Conservation (phyloP, 2,888 invertebrate genomes). For the Eilema griseolum region DNA sequence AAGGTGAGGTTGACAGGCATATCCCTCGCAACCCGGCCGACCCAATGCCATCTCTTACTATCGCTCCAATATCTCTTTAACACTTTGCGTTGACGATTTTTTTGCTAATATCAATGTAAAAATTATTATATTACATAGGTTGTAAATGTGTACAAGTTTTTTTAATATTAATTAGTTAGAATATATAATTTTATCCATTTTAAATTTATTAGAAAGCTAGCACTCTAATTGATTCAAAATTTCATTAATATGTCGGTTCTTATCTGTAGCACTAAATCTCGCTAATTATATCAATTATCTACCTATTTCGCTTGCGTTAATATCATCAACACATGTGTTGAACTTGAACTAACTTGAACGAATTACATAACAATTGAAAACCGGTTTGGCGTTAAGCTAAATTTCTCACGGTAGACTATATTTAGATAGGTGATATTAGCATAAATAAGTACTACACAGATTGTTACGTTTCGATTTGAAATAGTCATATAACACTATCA, state of each 20-base stretch:
- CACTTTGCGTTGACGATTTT: no score
- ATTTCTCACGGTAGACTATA: constrained; percentile 8
- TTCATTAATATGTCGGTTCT: neutral
- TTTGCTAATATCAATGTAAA: no score
- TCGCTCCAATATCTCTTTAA: no score
- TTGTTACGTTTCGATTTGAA: neutral
- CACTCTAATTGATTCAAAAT: neutral
- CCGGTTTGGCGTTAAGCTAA: neutral
- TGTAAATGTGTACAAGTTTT: no score
- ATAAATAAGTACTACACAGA: neutral
- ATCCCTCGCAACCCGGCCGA: no score
- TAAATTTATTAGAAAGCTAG: no score
- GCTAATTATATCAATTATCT: neutral
- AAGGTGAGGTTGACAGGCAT: no score
- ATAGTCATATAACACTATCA: neutral
- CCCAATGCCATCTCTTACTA: no score
- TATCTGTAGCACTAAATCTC: neutral
- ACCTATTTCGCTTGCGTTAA: neutral
- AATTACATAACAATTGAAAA: constrained; percentile 11
- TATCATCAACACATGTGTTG: constrained; percentile 1
- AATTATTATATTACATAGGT: no score
- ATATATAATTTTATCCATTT: no score
- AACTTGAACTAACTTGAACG: constrained; percentile 7
- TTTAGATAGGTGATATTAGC: constrained; percentile 4
- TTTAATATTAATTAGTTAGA: no score